phyloP scores from a whole-genome alignment of 2,888 invertebrate species.

The Pediacus dermestoides region DNA sequence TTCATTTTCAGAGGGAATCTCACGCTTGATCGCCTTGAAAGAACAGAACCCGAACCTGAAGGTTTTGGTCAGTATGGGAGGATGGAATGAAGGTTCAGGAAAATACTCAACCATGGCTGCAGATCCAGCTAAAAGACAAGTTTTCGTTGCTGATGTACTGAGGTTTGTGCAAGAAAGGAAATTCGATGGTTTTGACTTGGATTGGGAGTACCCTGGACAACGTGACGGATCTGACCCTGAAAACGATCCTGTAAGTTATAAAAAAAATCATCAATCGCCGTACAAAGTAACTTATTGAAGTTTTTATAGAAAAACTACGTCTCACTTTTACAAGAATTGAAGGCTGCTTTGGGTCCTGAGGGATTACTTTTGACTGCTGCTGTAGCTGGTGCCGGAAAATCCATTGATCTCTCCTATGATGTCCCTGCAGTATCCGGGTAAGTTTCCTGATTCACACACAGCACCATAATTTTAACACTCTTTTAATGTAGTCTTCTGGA shows the following conservation, averaged over 20 bases:
- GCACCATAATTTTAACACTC: conserved; percentile 10
- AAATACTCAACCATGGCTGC: conserved; percentile 50
- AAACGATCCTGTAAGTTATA: conserved; percentile 27
- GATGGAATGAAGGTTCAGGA: conserved; percentile 59
- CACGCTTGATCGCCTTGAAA: conserved; percentile 45
- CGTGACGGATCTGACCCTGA: conserved; percentile 24
- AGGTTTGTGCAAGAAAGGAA: background rate
- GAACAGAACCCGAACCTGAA: conserved; percentile 53
- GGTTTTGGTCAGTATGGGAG: conserved; percentile 62
- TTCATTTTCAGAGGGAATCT: conserved; percentile 22
- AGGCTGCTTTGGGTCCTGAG: conserved; percentile 25
- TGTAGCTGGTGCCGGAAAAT: conserved; percentile 32
- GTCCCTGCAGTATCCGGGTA: conserved; percentile 32
- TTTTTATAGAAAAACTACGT: conserved; percentile 37
- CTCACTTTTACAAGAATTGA: conserved; percentile 31
- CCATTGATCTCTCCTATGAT: conserved; percentile 34
- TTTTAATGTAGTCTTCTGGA: conserved; percentile 31
- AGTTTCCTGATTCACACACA: conserved; percentile 13
- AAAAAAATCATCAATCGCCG: no score
- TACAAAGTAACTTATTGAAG: no score
- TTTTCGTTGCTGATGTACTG: conserved; percentile 2
- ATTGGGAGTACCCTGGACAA: conserved; percentile 79
- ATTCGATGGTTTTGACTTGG: conserved; percentile 76
- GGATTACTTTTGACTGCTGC: conserved; percentile 36
- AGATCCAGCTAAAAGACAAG: conserved; percentile 34